phyloP scores from a whole-genome alignment of 30 jellyfish, hydroid and myxozoan species.

The Aurelia sp. region DNA sequence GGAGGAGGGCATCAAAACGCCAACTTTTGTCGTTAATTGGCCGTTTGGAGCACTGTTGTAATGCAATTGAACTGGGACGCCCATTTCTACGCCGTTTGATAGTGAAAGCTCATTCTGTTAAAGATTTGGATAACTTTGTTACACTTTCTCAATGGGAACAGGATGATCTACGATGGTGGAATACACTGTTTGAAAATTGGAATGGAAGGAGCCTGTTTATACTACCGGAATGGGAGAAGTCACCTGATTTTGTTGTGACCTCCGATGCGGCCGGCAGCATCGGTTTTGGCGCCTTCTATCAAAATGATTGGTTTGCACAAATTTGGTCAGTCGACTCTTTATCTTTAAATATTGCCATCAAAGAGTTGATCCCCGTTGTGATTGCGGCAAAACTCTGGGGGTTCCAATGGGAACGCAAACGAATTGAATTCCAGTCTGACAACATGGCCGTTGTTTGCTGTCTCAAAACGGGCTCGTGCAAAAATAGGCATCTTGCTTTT shows the following conservation, averaged over 20 bases:
- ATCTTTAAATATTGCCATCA: constrained; percentile 9
- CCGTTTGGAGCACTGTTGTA: constrained; percentile 59
- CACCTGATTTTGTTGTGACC: not conserved
- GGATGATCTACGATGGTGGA: constrained; percentile 75
- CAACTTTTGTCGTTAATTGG: constrained; percentile 67
- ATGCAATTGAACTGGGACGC: constrained; percentile 19
- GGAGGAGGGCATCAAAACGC: constrained; percentile 52
- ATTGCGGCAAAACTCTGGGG: constrained; percentile 50
- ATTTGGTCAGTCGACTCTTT: constrained; percentile 12
- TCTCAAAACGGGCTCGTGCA: constrained; percentile 16
- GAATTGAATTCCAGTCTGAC: constrained; percentile 17
- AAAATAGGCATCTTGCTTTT: constrained; percentile 25
- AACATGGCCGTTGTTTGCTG: constrained; percentile 10
- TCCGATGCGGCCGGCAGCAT: constrained; percentile 31
- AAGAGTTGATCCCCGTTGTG: constrained; percentile 49
- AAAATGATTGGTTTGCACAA: constrained; percentile 4
- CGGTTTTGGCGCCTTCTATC: constrained; percentile 32
- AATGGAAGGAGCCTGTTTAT: constrained; percentile 67
- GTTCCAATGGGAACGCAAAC: constrained; percentile 3
- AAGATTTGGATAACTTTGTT: constrained; percentile 34
- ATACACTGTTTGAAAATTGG: constrained; percentile 32
- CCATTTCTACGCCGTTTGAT: constrained; percentile 43
- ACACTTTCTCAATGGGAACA: constrained; percentile 34
- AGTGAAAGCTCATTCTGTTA: constrained; percentile 51
- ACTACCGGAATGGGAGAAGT: not conserved